Conservation (phyloP, 1,140 invertebrate genomes). For the Bilobella aurantiaca region DNA sequence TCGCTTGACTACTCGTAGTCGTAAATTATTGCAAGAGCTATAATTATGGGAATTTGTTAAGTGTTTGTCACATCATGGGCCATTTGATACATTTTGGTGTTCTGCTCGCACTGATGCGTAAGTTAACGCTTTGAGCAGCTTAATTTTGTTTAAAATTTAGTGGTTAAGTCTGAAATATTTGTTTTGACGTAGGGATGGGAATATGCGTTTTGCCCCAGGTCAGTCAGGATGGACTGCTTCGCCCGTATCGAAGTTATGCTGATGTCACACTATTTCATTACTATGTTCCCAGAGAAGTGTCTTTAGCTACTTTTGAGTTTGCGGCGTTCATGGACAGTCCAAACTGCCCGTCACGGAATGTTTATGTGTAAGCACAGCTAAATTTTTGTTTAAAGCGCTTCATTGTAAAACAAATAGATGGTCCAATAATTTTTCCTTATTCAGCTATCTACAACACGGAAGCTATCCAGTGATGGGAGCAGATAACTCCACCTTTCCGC, state of each 20-base stretch:
- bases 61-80: too few species aligned
- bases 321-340: constrained; percentile 46
- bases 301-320: constrained; percentile 48
- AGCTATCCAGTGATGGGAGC: constrained; percentile 65
- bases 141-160: not conserved
- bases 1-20: too few species aligned
- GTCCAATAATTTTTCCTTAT: too few species aligned
- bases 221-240: constrained; percentile 42
- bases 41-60: too few species aligned
- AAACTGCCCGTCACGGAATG: constrained; percentile 41
- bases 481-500: constrained; percentile 58
- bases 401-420: too few species aligned
- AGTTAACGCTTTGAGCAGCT: not conserved
- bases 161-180: not conserved
- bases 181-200: not conserved
- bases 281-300: constrained; percentile 44
- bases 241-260: constrained; percentile 45
- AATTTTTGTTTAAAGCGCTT: too few species aligned
- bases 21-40: too few species aligned
- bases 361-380: constrained; percentile 47
- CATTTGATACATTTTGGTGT: not conserved
- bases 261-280: constrained; percentile 48
- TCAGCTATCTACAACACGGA: constrained; percentile 52
- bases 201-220: constrained; percentile 40
- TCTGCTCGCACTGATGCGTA: not conserved